These are phyloP conservation scores for Lasiurus borealis DNA, from an alignment of 2,113 vertebrate genomes.

Conservation along the genomic window DNA sequence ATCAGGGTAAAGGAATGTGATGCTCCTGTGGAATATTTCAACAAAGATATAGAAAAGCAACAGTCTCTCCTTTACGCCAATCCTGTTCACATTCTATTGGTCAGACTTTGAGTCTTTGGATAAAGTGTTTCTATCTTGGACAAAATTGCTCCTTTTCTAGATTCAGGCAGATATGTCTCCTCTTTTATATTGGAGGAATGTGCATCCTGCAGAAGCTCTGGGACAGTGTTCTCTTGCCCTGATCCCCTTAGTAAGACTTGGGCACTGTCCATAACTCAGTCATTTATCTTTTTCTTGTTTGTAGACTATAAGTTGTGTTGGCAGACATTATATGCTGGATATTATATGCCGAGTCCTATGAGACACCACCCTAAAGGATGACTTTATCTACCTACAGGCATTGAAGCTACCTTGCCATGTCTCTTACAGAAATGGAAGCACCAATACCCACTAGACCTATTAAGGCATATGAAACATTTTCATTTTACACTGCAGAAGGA, in stretches of 20 bases:
- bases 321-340: neutral
- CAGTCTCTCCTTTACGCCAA: neutral
- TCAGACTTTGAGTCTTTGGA: neutral
- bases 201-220: neutral
- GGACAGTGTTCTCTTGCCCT: neutral
- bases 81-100: neutral
- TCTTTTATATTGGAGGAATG: neutral
- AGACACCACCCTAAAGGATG: neutral
- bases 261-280: neutral
- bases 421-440: neutral
- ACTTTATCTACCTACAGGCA: neutral
- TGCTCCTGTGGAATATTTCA: neutral
- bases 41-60: neutral
- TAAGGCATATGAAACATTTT: neutral
- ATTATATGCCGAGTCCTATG: neutral
- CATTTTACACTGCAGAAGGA: neutral
- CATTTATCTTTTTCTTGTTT: slow-evolving; percentile 5
- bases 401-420: neutral
- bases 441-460: neutral
- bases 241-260: neutral
- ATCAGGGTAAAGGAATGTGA: neutral
- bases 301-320: neutral
- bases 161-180: neutral
- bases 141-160: slow-evolving; percentile 18
- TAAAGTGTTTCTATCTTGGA: neutral